Evolutionary conservation across 2,797 vertebrate genomes (phyloP), one percentile per base, ranked within the genome.

Genomic region (Cryptoprocta ferox): DNA sequence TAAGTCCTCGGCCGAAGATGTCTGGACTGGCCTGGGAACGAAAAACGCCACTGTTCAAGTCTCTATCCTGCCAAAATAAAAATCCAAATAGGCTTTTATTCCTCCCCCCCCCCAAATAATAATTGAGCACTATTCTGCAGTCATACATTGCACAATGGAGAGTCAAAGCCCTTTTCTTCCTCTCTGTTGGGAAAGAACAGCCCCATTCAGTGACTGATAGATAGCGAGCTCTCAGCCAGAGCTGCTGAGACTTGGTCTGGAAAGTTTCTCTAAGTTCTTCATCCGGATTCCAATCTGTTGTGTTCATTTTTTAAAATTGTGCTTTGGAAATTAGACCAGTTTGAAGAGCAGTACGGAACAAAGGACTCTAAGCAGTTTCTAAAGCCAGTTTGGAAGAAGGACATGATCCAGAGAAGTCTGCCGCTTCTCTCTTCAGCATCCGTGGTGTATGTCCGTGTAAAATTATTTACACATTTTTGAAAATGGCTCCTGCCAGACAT

Each of bases 81-180:
- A 94, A 75, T 42, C 45, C 85, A 3, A 97, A 97, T 65, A 71
- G 95, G 68, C 82, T 92, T 97, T 97, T 68, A 95, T 97, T 95
- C 78, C 28, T 42, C 73, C n/a, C 15, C 18, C 15, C 26, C 73
- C 21, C 12, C 92, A 94, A 97, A 80, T 66, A 78, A 65, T 96
- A 94, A 94, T 16, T 42, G 95, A 95, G 80, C 87, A 90, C 93
- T 95, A 37, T 96, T 97, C 81, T 80, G 92, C 65, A 82, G 91
- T 97, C 94, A 93, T 89, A 19, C 68, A n/a, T 70, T 45, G 28
- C 70, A 81, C 93, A 88, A 48, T 92, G 89, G 89, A 26, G n/a
- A 68, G 50, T 94, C 81, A 68, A 71, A 92, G 85, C 11, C 1
- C 82, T 93, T 80, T 95, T 48, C 89, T 93, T 91, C 3, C 56